A percentile compares a stretch with the other conserved stretches of the same genome.
phyloP scores from a whole-genome alignment of 2,888 invertebrate species.

The Dasypolia templi region DNA sequence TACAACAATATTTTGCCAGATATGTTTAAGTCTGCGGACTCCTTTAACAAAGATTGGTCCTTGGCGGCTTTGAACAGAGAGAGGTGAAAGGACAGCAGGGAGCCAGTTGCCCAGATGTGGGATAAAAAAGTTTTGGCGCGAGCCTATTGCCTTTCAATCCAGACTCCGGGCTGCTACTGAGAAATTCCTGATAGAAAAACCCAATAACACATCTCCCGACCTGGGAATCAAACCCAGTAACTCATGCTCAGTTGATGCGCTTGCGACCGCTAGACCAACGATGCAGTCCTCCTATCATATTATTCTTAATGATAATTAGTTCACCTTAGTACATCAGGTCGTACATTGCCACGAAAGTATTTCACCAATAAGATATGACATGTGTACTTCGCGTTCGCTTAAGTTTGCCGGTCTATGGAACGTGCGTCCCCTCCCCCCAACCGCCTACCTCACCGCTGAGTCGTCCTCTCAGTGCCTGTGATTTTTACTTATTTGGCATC shows the following conservation, averaged over 20 bases:
- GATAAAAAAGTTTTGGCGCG: neutral
- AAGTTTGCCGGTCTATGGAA: no score
- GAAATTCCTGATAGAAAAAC: neutral
- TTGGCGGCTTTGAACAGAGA: neutral
- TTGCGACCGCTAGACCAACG: no score
- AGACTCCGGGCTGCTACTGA: neutral
- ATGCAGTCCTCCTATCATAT: neutral
- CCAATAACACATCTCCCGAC: no score
- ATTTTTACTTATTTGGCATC: no score
- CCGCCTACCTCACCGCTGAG: no score
- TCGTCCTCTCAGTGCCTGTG: no score
- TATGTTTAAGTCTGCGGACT: neutral
- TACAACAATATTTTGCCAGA: neutral
- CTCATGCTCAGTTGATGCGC: no score
- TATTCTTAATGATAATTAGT: neutral
- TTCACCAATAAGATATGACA: neutral
- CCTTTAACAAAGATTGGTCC: neutral
- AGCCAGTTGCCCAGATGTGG: neutral
- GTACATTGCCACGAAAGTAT: neutral
- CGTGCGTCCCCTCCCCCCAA: no score
- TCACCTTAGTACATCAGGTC: neutral
- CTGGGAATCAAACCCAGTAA: no score
- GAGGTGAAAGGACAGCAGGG: neutral
- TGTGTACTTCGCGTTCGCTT: no score
- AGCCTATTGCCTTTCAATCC: neutral